Conservation (phyloP, 2,113 vertebrate genomes). For the Ptychochromis oligacanthus region DNA sequence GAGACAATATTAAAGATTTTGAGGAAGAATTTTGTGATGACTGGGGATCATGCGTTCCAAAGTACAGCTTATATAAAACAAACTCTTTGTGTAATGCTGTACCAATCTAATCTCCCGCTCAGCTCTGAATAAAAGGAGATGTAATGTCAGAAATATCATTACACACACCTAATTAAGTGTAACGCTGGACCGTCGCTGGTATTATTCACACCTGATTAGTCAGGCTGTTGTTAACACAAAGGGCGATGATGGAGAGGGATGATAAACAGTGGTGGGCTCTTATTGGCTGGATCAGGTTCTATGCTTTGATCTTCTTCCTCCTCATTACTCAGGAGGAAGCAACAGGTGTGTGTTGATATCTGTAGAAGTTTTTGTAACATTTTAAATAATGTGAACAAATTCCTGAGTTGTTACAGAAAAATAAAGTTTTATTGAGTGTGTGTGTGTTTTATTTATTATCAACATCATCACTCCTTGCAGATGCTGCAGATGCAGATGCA, state of each 20-base stretch:
- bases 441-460: slow-evolving; percentile 14
- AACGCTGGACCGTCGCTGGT: slow-evolving; percentile 23
- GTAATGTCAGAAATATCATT: slow-evolving; percentile 29
- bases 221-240: slow-evolving; percentile 57
- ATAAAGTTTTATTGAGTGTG: neutral
- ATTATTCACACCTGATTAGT: slow-evolving; percentile 69
- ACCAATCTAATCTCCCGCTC: neutral
- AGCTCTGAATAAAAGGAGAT: slow-evolving; percentile 17
- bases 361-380: slow-evolving; percentile 8
- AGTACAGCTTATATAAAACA: neutral
- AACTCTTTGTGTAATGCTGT: neutral
- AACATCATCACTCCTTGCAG: slow-evolving; percentile 4
- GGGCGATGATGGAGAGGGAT: slow-evolving; percentile 58
- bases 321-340: slow-evolving; percentile 58
- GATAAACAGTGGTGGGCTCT: slow-evolving; percentile 58
- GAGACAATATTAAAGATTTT: neutral
- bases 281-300: slow-evolving; percentile 65
- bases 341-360: slow-evolving; percentile 48
- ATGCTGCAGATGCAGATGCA: slow-evolving; percentile 7
- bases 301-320: slow-evolving; percentile 70
- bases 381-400: slow-evolving; percentile 30
- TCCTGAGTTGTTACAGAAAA: neutral
- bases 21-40: neutral
- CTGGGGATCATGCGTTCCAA: neutral
- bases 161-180: slow-evolving; percentile 62